Evolutionary conservation across 2,888 invertebrate genomes (phyloP).

Genomic region (Auanema freiburgensis): DNA sequence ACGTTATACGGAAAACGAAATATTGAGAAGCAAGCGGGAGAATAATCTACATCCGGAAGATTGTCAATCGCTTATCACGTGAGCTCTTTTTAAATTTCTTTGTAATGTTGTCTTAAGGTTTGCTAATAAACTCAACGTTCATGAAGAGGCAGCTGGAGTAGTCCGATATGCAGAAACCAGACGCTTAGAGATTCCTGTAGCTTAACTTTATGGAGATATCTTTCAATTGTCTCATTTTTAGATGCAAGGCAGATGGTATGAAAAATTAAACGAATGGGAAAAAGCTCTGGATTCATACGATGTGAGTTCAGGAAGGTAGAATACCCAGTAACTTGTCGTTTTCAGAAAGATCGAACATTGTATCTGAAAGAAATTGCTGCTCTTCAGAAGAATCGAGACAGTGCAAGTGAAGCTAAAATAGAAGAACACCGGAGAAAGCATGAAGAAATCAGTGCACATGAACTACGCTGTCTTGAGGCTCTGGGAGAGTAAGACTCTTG

Average conservation of each 20-base stretch:
- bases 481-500: constrained; percentile 94
- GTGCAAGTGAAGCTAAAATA: no score
- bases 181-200: background rate
- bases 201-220: background rate
- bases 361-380: background rate
- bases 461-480: constrained; percentile 93
- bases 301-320: constrained; percentile 72
- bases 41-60: constrained; percentile 23
- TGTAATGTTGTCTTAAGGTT: constrained; percentile 72
- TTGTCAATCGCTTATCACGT: constrained; percentile 39
- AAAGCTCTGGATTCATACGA: constrained; percentile 86
- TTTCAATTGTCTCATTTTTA: constrained; percentile 7
- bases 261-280: constrained; percentile 98
- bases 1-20: constrained; percentile 73
- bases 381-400: no score
- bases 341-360: no score
- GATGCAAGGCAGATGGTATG: constrained; percentile 88
- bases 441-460: constrained; percentile 77
- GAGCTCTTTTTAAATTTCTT: constrained; percentile 8
- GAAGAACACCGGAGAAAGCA: background rate
- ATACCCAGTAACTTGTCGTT: constrained; percentile 59
- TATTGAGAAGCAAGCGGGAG: constrained; percentile 23
- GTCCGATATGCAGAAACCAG: constrained; percentile 76
- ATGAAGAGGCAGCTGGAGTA: constrained; percentile 91
- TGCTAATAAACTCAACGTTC: constrained; percentile 96